phyloP scores from a whole-genome alignment of 92 coral and sea anemone species.

The Hydrozoanthus gracilis region DNA sequence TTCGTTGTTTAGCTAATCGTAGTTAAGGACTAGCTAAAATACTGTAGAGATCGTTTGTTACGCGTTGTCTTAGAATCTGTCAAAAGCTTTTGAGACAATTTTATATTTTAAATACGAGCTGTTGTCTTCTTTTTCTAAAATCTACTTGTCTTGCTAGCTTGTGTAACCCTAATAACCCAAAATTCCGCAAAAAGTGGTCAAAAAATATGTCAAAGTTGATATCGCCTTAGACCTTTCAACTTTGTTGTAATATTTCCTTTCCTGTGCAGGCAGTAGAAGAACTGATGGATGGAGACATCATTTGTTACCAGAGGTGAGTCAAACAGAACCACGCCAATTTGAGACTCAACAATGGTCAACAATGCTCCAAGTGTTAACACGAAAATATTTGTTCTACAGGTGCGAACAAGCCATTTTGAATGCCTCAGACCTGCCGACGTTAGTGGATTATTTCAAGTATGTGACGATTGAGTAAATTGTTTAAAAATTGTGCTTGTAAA shows the following conservation, averaged over 20 bases:
- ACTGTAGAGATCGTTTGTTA: too few relatives aligned
- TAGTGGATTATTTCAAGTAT: conserved; percentile 35
- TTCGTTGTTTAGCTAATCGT: too few relatives aligned
- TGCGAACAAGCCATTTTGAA: conserved; percentile 30
- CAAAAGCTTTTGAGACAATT: too few relatives aligned
- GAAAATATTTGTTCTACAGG: background rate
- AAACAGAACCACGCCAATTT: background rate
- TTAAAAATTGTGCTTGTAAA: background rate
- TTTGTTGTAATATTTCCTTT: background rate
- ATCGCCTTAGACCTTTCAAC: background rate
- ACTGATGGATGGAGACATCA: conserved; percentile 96
- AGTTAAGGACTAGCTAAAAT: too few relatives aligned
- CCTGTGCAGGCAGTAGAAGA: conserved; percentile 87
- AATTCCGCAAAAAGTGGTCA: background rate
- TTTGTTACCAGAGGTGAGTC: conserved; percentile 90
- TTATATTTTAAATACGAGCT: too few relatives aligned
- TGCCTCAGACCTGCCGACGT: conserved; percentile 15
- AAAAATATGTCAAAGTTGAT: background rate
- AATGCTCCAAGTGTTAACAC: background rate
- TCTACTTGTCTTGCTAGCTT: too few relatives aligned
- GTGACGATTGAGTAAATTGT: background rate
- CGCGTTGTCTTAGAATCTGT: too few relatives aligned
- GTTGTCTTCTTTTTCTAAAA: too few relatives aligned
- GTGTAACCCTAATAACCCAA: too few relatives aligned
- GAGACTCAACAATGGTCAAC: background rate